These are phyloP conservation scores for Crotalus viridis DNA, from an alignment of 2,113 vertebrate species.

Conservation along the genomic window DNA sequence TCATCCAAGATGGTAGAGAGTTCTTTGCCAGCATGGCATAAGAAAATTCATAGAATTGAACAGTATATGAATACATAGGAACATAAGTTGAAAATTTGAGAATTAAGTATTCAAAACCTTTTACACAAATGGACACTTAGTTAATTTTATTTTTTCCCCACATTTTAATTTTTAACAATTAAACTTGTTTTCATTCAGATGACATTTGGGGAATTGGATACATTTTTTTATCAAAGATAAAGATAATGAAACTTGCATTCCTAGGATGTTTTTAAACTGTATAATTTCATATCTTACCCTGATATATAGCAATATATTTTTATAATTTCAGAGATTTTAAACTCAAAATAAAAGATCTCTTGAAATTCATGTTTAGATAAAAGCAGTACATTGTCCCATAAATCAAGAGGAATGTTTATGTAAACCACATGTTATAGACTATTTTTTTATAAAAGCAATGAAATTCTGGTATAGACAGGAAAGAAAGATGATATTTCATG, in stretches of 20 bases:
- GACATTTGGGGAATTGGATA: not conserved
- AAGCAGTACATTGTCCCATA: not conserved
- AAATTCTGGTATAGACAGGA: not conserved
- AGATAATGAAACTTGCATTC: not conserved
- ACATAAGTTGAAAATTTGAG: not conserved
- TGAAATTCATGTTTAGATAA: not conserved
- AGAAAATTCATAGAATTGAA: not conserved
- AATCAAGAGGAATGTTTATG: not conserved
- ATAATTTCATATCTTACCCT: not conserved
- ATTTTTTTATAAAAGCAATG: not conserved
- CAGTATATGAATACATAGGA: not conserved
- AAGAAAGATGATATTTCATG: not conserved
- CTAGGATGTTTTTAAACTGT: not conserved
- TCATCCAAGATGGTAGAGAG: not conserved
- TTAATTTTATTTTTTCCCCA: not conserved
- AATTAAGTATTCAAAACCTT: not conserved
- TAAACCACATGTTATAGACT: not conserved
- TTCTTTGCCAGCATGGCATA: not conserved
- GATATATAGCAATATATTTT: not conserved
- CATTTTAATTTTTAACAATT: not conserved
- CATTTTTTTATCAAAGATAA: not conserved
- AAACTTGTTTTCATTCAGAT: not conserved
- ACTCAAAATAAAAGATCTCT: slow-evolving; percentile 22
- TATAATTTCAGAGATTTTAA: not conserved
- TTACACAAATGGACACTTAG: not conserved